Base-by-base conservation (phyloP, 2,888 invertebrate species). In the Lysandra bellargus region DNA sequence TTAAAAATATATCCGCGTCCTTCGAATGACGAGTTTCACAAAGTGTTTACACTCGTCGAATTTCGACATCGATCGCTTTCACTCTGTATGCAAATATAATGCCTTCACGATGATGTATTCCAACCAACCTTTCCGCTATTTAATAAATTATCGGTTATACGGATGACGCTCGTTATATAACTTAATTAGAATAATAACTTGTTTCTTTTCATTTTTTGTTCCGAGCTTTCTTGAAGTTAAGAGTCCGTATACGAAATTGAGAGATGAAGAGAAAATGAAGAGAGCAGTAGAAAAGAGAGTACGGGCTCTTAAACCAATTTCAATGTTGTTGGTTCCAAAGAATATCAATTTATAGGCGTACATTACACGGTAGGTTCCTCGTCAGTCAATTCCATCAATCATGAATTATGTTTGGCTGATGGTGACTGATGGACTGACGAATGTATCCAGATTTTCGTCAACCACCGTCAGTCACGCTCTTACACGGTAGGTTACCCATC, bases 61-160 rank as follows among this genome's bases (percentile, higher is more conserved):
- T 78, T 78, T 53, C 78, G 53, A 78, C 72, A 78, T 33, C 72
- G n/a, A 78, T 72, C 72, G 78, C 72, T 78, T 78, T 78, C 78
- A 53, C 69, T 72, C 40, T 72, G 37, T 78, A 57, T 78, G 72
- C 69, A 78, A 72, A 69, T 78, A 78, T 40, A 33, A 60, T 60
- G 57, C 9, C 61, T 57, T 49, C 53, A 57, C 53, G 75, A 75
- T 57, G 76, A 57, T 57, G 14, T 57, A 40, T 76, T 76, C 40
- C 69, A 69, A 69, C 40, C 69, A 17, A 69, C 69, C 69, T 37
- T 37, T 69, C 69, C 69, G 69, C 69, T 33, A 37, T 69, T 69
- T 69, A 37, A 33, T 69, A 69, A 69, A 69, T 30, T 30, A 64
- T 69, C 33, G 69, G 69, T 69, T 69, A 69, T 69, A 37, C 69